Base-by-base conservation (phyloP, 2,113 vertebrate genomes). In the Coracopsis vasa region DNA sequence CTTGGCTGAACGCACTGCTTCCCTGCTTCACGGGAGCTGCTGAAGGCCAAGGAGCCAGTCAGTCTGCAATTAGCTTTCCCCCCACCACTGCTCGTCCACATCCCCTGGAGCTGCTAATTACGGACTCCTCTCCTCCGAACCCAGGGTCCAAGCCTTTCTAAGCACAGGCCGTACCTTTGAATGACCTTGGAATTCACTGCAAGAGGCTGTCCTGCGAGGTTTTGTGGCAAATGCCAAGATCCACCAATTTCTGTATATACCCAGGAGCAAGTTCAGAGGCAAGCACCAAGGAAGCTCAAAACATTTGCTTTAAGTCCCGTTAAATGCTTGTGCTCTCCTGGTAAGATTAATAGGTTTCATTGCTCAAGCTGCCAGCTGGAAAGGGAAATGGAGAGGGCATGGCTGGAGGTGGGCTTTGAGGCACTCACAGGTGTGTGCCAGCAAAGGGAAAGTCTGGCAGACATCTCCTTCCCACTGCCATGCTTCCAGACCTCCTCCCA, bases 1-100 rank as follows among this genome's bases (percentile, higher is more conserved):
- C 85, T 94, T 97, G 96, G 88, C 94, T 97, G 92, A 97, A 87
- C 60, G 20, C 50, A 92, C 96, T 17, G 29, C 67, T 96, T 93
- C 90, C 91, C 88, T 88, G 90, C 94, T 96, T 84, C 92, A 50
- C 1, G 11, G 73, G 89, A 96, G 75, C 80, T 97, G 93, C 93
- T 93, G 81, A 94, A 83, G 94, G 80, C 97, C 95, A 96, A 97
- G 97, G 96, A 97, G 97, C 65, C 97, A 96, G 89, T 42, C 86
- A 97, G 96, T 97, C 97, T 97, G 95, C 92, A 96, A 70, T 90
- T 88, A 92, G 62, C 81, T 86, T 94, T 95, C 56, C 81, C 78
- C 45, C 39, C 19, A 6, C 56, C 80, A 74, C 44, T 37, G 47
- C 31, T 37, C 5, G 1, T 84, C 92, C 91, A 56, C 37, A 90